Conservation (phyloP, 2,888 invertebrate genomes). For the Spodoptera exigua region DNA sequence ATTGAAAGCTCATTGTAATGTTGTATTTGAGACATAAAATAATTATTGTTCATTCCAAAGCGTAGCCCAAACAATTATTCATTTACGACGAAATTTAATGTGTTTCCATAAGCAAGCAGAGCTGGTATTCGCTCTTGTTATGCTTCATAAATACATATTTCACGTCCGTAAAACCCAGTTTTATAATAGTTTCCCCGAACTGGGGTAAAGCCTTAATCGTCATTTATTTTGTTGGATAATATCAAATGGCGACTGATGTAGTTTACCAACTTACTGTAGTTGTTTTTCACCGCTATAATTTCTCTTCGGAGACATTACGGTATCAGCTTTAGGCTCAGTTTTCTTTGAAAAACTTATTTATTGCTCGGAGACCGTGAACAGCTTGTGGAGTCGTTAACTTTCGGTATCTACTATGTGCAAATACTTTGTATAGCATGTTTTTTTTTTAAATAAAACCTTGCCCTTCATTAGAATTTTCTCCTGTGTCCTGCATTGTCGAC, state of each 20-base stretch:
- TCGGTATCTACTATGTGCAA: too few species aligned
- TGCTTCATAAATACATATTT: background rate
- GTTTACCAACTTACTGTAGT: conserved; percentile 5
- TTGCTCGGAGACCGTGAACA: background rate
- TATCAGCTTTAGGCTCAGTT: conserved; percentile 2
- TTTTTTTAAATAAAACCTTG: too few species aligned
- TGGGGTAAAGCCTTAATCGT: conserved; percentile 20
- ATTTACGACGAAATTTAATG: too few species aligned
- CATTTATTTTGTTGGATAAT: conserved; percentile 18
- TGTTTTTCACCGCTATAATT: conserved; percentile 27
- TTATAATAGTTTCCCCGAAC: background rate
- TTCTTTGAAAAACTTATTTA: conserved; percentile 3
- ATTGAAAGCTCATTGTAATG: too few species aligned
- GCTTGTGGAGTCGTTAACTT: background rate
- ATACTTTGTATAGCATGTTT: too few species aligned
- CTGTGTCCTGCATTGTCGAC: too few species aligned
- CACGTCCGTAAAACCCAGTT: background rate
- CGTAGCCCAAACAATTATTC: too few species aligned
- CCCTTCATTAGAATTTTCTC: too few species aligned
- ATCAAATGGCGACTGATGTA: conserved; percentile 24
- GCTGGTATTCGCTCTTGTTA: background rate
- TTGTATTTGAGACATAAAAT: too few species aligned
- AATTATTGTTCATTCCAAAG: too few species aligned
- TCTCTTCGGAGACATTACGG: conserved; percentile 8
- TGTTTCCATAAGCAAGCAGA: background rate